Percentiles rank a stretch among this genome's conserved stretches.
Evolutionary conservation across 2,113 vertebrate species (phyloP).

Genomic region (Echinops telfairi): DNA sequence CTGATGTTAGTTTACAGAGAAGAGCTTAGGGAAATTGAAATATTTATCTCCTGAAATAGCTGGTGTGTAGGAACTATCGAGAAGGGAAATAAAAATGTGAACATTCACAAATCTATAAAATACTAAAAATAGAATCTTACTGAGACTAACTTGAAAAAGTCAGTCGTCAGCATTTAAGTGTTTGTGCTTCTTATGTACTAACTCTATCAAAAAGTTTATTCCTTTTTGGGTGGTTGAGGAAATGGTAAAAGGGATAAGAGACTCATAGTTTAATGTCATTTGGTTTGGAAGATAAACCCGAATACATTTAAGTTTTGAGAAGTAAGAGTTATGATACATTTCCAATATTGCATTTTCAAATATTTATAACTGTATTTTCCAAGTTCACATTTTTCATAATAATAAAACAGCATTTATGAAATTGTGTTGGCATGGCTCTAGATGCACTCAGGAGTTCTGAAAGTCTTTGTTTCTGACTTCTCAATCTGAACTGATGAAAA

Average conservation of each 20-base stretch:
- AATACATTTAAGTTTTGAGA: background rate
- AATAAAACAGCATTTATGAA: background rate
- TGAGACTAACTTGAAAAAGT: background rate
- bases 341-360: background rate
- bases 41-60: background rate
- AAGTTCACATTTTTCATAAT: background rate
- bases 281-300: background rate
- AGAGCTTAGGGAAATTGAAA: background rate
- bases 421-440: no score
- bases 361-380: background rate
- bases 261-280: no score
- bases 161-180: no score
- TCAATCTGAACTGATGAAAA: background rate
- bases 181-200: no score
- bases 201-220: no score
- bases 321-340: background rate
- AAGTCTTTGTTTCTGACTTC: background rate
- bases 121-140: background rate
- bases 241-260: no score
- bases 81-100: background rate
- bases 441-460: background rate
- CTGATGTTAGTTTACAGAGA: background rate
- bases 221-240: no score
- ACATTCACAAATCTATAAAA: background rate
- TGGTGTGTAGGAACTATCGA: background rate